Percentiles rank a stretch among this genome's conserved stretches.
Evolutionary conservation across 2,113 vertebrate species (phyloP).

Genomic region (Rattus rattus): DNA sequence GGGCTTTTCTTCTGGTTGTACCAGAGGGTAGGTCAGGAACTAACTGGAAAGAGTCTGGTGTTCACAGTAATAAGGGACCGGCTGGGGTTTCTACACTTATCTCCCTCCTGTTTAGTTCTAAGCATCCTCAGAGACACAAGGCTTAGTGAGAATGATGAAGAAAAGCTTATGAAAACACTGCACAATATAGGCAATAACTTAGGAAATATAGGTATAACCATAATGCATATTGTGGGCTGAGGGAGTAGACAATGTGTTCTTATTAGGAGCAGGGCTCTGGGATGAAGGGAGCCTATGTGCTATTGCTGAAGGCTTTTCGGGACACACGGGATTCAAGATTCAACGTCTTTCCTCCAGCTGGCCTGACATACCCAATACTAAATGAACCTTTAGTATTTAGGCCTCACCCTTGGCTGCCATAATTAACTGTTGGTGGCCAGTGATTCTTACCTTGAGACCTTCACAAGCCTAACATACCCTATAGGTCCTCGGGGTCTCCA

Average conservation of each 20-base stretch:
- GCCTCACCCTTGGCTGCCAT: background rate
- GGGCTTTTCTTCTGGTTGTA: background rate
- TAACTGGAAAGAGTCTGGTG: background rate
- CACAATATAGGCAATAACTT: background rate
- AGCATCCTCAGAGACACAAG: background rate
- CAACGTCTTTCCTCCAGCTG: background rate
- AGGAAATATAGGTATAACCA: background rate
- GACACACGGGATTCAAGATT: background rate
- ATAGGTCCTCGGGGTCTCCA: background rate
- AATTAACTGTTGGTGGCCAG: background rate
- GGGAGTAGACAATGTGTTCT: background rate
- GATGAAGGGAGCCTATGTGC: background rate
- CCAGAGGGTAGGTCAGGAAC: background rate
- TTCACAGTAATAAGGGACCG: background rate
- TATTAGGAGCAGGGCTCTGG: background rate
- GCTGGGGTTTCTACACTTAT: background rate
- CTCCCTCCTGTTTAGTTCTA: background rate
- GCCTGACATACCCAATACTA: background rate
- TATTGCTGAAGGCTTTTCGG: background rate
- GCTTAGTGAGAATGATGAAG: background rate
- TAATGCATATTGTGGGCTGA: background rate
- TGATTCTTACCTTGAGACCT: background rate
- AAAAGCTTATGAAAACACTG: background rate
- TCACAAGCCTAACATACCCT: background rate
- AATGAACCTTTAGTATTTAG: too few species aligned